phyloP scores from a whole-genome alignment of 2,113 vertebrate genomes.

The Scophthalmus maximus region DNA sequence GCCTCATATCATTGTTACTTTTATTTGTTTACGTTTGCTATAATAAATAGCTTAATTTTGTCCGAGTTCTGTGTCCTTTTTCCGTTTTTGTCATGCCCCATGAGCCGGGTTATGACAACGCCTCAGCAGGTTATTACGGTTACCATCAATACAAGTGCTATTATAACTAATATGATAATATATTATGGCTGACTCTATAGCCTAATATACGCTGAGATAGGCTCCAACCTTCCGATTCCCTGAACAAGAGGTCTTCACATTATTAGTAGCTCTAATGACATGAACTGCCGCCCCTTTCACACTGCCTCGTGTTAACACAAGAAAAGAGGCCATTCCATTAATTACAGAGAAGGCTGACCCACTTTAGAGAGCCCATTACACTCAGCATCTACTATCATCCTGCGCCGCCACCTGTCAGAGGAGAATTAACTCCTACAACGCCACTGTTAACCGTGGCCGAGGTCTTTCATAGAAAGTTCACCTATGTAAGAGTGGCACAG shows the following conservation, averaged over 20 bases:
- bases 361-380: slow-evolving; percentile 48
- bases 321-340: slow-evolving; percentile 51
- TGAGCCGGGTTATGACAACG: too few species aligned
- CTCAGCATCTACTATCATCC: slow-evolving; percentile 20
- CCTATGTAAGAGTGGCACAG: slow-evolving; percentile 21
- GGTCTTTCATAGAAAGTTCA: slow-evolving; percentile 21
- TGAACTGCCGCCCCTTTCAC: background rate
- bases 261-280: background rate
- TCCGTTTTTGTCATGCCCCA: too few species aligned
- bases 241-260: background rate
- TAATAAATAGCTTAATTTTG: too few species aligned
- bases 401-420: slow-evolving; percentile 33
- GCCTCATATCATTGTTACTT: too few species aligned
- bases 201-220: too few species aligned
- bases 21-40: too few species aligned
- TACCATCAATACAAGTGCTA: too few species aligned
- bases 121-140: too few species aligned
- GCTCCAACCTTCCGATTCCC: too few species aligned
- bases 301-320: background rate
- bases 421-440: background rate
- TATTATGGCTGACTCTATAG: too few species aligned
- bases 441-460: slow-evolving; percentile 13
- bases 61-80: too few species aligned
- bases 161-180: too few species aligned
- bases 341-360: slow-evolving; percentile 40